Evolutionary conservation across 2,113 vertebrate genomes (phyloP).

Genomic region (Malurus elegans): DNA sequence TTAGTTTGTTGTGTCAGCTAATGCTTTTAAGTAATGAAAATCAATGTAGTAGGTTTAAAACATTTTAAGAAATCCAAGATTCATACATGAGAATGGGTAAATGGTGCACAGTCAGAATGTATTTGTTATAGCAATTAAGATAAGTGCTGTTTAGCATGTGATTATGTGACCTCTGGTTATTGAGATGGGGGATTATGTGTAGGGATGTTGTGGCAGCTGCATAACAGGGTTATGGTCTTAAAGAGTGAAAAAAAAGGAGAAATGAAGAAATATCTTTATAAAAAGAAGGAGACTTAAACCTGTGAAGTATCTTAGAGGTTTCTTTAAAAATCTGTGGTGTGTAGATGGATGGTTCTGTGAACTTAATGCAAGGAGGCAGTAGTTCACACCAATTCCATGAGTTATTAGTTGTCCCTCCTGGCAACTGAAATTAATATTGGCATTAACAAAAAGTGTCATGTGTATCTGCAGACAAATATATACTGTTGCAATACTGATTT

Average conservation of each 20-base stretch:
- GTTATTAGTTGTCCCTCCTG: neutral
- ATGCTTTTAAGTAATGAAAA: neutral
- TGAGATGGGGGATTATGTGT: neutral
- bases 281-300: neutral
- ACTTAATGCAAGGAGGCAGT: neutral
- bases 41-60: neutral
- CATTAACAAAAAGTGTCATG: neutral
- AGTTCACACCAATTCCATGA: neutral
- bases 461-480: neutral
- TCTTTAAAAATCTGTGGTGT: neutral
- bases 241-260: neutral
- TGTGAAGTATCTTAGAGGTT: neutral
- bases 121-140: neutral
- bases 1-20: neutral
- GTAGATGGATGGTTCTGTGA: neutral
- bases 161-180: neutral
- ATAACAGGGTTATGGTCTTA: neutral
- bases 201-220: neutral
- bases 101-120: neutral
- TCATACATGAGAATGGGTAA: neutral
- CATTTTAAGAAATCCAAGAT: neutral
- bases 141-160: neutral
- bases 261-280: neutral
- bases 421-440: neutral
- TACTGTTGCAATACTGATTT: neutral